Evolutionary conservation across 2,888 invertebrate genomes (phyloP).

Genomic region (Nipponacmea schrenckii): DNA sequence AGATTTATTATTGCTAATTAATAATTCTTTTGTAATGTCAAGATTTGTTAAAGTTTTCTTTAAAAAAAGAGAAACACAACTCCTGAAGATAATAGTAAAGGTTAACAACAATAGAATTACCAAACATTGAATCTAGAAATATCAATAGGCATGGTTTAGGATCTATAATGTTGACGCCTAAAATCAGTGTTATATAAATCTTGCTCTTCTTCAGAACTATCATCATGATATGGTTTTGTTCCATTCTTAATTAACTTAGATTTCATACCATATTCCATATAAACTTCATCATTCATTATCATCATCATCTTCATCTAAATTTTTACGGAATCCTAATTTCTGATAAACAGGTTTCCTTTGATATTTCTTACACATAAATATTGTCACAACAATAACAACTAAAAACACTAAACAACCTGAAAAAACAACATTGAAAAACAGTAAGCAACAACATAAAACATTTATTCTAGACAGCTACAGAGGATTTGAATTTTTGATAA

Average conservation of each 20-base stretch:
- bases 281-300: not conserved
- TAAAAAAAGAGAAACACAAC: too few species aligned
- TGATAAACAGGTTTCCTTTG: slow-evolving; percentile 2
- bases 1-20: too few species aligned
- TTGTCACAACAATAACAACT: not conserved
- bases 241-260: not conserved
- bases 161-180: too few species aligned
- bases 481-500: too few species aligned
- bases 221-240: not conserved
- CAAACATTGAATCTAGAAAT: too few species aligned
- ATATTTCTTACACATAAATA: slow-evolving; percentile 2
- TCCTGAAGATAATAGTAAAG: too few species aligned
- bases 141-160: too few species aligned
- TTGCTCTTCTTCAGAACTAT: not conserved
- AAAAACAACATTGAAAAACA: not conserved
- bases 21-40: too few species aligned
- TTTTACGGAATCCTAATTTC: not conserved
- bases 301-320: not conserved
- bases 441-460: too few species aligned
- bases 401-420: not conserved
- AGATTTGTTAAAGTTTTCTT: too few species aligned
- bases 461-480: too few species aligned
- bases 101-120: too few species aligned
- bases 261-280: not conserved
- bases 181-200: not conserved